Percentiles rank a stretch among this genome's conserved stretches.
These are phyloP conservation scores for Thalassarche chlororhynchos DNA, from an alignment of 2,113 vertebrate species.

Conservation along the genomic window DNA sequence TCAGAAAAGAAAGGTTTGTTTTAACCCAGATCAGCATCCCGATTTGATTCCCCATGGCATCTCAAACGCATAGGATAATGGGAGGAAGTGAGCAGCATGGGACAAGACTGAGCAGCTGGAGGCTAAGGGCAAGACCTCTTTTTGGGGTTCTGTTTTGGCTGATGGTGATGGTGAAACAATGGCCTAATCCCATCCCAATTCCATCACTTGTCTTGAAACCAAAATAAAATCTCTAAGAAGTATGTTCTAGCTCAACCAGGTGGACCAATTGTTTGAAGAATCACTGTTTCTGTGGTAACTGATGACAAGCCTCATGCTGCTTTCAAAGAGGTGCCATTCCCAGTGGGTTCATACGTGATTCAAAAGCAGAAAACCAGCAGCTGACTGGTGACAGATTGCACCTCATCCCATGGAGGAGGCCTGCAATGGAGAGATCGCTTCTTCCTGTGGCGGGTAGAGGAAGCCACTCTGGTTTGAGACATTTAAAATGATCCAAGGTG, in stretches of 20 bases:
- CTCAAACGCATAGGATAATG: neutral
- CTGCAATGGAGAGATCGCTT: neutral
- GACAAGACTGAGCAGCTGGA: neutral
- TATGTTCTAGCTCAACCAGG: neutral
- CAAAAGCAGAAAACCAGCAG: neutral
- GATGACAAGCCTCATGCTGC: neutral
- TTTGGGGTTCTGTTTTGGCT: neutral
- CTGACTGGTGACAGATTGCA: neutral
- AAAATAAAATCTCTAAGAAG: neutral
- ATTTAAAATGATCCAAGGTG: neutral
- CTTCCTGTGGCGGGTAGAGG: neutral
- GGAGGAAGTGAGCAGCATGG: neutral
- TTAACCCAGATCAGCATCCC: neutral
- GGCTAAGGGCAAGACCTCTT: neutral
- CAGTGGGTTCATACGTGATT: neutral
- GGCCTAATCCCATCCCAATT: neutral
- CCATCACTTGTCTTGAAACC: neutral
- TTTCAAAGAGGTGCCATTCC: neutral
- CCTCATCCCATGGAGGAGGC: neutral
- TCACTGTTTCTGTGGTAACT: neutral
- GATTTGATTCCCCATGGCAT: neutral
- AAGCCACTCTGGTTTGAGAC: neutral
- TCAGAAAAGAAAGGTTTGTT: neutral
- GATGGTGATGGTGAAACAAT: neutral
- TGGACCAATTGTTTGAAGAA: neutral